These are phyloP conservation scores for Habrosyne pyritoides DNA, from an alignment of 2,888 invertebrate genomes.

Conservation along the genomic window DNA sequence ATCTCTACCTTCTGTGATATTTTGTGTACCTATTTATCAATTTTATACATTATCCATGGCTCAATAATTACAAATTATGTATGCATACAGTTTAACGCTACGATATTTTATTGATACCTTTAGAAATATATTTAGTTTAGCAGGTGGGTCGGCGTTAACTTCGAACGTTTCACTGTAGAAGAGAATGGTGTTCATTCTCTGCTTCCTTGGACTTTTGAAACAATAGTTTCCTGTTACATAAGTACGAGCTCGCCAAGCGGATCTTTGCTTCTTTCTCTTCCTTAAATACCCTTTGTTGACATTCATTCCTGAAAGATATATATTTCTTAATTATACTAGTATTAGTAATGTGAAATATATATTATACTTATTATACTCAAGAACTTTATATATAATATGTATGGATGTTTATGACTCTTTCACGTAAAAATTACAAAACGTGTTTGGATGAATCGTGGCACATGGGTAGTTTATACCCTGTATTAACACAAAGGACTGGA, in stretches of 20 bases:
- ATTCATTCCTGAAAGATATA: slow-evolving; percentile 49
- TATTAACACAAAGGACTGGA: no score
- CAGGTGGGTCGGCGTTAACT: slow-evolving; percentile 52
- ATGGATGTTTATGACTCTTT: no score
- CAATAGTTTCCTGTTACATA: slow-evolving; percentile 59
- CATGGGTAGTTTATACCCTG: no score
- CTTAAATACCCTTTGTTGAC: slow-evolving; percentile 48
- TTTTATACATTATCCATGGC: no score
- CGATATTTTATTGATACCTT: slow-evolving; percentile 19
- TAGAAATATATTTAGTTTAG: slow-evolving; percentile 42
- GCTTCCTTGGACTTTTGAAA: slow-evolving; percentile 43
- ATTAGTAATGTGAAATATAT: no score
- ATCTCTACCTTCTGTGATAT: no score
- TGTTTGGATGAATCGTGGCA: no score
- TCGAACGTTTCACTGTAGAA: slow-evolving; percentile 68
- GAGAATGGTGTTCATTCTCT: slow-evolving; percentile 30
- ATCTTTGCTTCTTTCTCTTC: slow-evolving; percentile 40
- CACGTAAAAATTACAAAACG: no score
- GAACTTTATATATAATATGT: no score
- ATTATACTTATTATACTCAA: not conserved
- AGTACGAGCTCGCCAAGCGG: slow-evolving; percentile 60
- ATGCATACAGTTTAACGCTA: no score
- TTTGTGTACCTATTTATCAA: no score
- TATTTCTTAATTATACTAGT: no score
- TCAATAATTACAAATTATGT: not conserved